A percentile compares a stretch with the other conserved stretches of the same genome.
Evolutionary conservation across 2,888 invertebrate species (phyloP).

Genomic region (Athetis lepigone): DNA sequence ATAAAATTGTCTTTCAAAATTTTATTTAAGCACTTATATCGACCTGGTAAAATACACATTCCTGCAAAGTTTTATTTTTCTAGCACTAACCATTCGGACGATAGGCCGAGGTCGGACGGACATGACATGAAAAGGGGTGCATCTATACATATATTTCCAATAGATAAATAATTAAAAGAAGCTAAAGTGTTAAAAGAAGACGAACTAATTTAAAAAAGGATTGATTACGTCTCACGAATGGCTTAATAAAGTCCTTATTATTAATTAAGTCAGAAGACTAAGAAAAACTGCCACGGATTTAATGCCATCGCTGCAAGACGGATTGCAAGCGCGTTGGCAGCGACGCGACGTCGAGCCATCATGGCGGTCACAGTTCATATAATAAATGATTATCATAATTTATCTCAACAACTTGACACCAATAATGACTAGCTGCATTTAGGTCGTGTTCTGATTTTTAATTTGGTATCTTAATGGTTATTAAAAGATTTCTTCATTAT

Average conservation of each 20-base stretch:
- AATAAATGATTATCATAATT: slow-evolving; percentile 29
- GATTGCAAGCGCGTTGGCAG: slow-evolving; percentile 18
- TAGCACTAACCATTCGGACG: too few relatives aligned
- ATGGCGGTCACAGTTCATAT: not conserved
- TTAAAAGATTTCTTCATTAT: not conserved
- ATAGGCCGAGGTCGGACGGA: too few relatives aligned
- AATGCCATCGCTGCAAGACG: slow-evolving; percentile 3
- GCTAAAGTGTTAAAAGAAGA: too few relatives aligned
- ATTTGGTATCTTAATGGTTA: slow-evolving; percentile 4
- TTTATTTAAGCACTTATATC: too few relatives aligned
- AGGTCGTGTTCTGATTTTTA: not conserved
- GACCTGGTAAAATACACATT: too few relatives aligned
- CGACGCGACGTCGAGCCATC: not conserved
- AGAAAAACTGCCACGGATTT: slow-evolving; percentile 3
- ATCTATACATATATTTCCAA: too few relatives aligned
- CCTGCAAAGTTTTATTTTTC: too few relatives aligned
- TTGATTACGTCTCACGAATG: not conserved
- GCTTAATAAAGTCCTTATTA: too few relatives aligned
- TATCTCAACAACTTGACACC: not conserved
- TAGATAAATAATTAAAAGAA: too few relatives aligned
- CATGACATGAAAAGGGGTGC: too few relatives aligned
- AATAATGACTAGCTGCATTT: slow-evolving; percentile 13
- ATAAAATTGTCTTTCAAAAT: too few relatives aligned
- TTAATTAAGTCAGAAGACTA: not conserved
- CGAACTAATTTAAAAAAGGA: not conserved